Evolutionary conservation across 1,140 invertebrate species (phyloP).

Genomic region (Pantala flavescens): DNA sequence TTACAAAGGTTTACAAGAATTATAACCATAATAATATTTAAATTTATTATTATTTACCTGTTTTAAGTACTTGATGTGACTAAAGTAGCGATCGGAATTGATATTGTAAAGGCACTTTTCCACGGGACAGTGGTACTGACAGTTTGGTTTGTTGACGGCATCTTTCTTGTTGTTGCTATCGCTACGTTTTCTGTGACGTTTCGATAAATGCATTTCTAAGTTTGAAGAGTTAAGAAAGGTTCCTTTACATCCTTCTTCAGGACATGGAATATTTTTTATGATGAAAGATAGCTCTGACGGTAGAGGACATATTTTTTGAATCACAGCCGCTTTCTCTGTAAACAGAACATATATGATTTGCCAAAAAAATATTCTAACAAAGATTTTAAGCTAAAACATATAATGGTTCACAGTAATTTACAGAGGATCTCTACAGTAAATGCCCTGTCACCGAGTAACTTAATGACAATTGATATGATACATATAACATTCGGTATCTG

Average conservation of each 20-base stretch:
- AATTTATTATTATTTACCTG: constrained; percentile 29
- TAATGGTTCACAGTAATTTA: too few species aligned
- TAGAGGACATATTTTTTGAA: constrained; percentile 19
- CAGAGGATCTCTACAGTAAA: too few species aligned
- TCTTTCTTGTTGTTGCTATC: constrained; percentile 2
- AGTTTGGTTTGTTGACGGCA: constrained; percentile 20
- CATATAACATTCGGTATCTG: too few species aligned
- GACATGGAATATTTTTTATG: constrained; percentile 19
- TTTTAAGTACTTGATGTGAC: constrained; percentile 36
- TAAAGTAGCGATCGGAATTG: constrained; percentile 32
- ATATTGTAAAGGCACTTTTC: constrained; percentile 33
- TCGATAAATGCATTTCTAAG: constrained; percentile 20
- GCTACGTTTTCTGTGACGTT: constrained; percentile 19
- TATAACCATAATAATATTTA: background rate
- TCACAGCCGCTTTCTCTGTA: background rate
- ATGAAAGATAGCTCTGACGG: constrained; percentile 19
- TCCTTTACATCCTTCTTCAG: constrained; percentile 18
- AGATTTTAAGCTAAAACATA: too few species aligned
- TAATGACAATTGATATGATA: too few species aligned
- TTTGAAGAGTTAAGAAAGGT: constrained; percentile 19
- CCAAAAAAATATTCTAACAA: too few species aligned
- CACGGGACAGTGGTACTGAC: constrained; percentile 35
- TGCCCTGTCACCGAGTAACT: too few species aligned
- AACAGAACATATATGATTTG: background rate
- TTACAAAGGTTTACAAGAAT: background rate